Conservation (phyloP, 2,888 invertebrate genomes). For the Operophtera brumata region DNA sequence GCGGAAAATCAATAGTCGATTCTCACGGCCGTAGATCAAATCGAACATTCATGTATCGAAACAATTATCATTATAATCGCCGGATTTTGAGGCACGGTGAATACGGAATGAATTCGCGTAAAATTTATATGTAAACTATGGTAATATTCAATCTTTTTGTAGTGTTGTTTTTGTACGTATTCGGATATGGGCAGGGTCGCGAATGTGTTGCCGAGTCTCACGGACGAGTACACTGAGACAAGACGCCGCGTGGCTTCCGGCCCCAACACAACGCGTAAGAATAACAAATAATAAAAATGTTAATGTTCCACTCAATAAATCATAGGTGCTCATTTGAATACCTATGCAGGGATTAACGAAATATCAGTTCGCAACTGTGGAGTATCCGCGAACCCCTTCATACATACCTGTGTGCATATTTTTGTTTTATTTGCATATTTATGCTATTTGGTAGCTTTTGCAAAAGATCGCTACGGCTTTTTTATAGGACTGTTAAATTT, state of each 20-base stretch:
- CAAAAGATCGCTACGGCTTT: constrained; percentile 22
- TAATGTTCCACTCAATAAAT: constrained; percentile 82
- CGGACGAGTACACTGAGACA: constrained; percentile 77
- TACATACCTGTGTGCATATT: constrained; percentile 49
- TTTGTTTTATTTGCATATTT: constrained; percentile 61
- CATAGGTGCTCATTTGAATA: constrained; percentile 80
- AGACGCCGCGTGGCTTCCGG: constrained; percentile 79
- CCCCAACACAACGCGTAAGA: constrained; percentile 76
- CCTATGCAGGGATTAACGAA: constrained; percentile 75
- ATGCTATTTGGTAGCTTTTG: constrained; percentile 42
- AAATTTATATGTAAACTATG: constrained; percentile 81
- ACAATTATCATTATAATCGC: constrained; percentile 77
- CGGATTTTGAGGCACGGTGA: constrained; percentile 69
- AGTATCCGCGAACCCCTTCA: constrained; percentile 44
- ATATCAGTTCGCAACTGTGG: constrained; percentile 65
- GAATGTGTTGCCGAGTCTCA: constrained; percentile 69
- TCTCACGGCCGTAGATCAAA: constrained; percentile 79
- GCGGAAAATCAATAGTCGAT: constrained; percentile 73
- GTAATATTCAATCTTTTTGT: constrained; percentile 73
- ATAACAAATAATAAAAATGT: constrained; percentile 82
- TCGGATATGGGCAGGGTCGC: constrained; percentile 47
- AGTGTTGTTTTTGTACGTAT: constrained; percentile 57
- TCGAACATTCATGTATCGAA: constrained; percentile 71
- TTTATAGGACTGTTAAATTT: background rate
- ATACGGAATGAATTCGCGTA: constrained; percentile 77